phyloP scores from a whole-genome alignment of 1,140 invertebrate species.

The Papilio polytes region DNA sequence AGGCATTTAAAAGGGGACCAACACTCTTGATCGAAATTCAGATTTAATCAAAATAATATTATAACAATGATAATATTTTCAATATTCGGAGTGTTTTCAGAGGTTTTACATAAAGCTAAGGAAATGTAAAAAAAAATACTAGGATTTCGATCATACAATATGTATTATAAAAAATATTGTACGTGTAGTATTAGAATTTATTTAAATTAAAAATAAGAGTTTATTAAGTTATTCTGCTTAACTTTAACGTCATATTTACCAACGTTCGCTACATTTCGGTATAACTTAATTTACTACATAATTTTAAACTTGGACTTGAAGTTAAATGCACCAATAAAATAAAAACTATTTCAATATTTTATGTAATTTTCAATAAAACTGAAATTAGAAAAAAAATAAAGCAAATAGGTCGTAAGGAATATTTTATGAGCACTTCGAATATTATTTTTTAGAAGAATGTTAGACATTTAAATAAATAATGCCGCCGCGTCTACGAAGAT shows the following conservation, averaged over 20 bases:
- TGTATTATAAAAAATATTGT: not conserved
- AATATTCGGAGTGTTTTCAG: too few species aligned
- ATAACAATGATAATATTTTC: too few species aligned
- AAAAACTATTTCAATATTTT: not conserved
- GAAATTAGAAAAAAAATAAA: not conserved
- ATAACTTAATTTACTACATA: not conserved
- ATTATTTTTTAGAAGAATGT: constrained; percentile 5
- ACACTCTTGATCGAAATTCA: not conserved
- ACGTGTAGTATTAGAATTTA: not conserved
- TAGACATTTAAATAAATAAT: constrained; percentile 19
- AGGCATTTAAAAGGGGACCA: not conserved
- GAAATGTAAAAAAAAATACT: too few species aligned
- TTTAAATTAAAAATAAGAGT: not conserved
- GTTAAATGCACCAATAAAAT: not conserved
- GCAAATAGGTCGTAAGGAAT: not conserved
- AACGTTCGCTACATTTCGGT: not conserved
- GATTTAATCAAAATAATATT: constrained; percentile 3
- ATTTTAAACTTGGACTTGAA: not conserved
- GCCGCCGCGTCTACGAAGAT: not conserved
- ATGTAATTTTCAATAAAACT: not conserved
- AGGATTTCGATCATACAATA: too few species aligned
- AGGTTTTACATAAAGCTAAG: too few species aligned
- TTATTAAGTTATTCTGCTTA: not conserved
- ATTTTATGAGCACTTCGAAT: constrained; percentile 23
- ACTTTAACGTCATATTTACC: not conserved